phyloP scores from a whole-genome alignment of 1,140 invertebrate genomes.

The Hylaeus anthracinus region DNA sequence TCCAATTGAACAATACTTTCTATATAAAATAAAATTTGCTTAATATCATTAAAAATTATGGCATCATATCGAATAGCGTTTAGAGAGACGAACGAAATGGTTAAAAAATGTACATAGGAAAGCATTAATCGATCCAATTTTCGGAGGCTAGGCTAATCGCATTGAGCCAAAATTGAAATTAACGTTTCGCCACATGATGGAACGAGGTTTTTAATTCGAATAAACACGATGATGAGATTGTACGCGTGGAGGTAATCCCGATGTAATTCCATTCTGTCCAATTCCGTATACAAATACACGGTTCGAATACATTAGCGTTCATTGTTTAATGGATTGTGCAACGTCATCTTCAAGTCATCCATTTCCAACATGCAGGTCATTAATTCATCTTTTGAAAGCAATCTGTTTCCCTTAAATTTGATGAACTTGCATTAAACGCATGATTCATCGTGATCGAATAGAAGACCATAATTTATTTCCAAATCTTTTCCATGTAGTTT shows the following conservation, averaged over 20 bases:
- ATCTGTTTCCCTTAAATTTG: neutral
- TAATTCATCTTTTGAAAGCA: neutral
- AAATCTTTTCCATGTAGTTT: no score
- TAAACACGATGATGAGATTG: neutral
- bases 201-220: neutral
- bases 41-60: no score
- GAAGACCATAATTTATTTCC: no score
- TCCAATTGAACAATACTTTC: no score
- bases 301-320: neutral
- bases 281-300: neutral
- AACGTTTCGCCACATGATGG: neutral
- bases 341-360: neutral
- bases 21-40: no score
- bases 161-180: neutral
- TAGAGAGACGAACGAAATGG: no score
- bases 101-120: no score
- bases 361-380: neutral
- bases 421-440: neutral
- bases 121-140: neutral
- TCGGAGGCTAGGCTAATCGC: neutral
- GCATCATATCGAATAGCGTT: no score
- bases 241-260: neutral
- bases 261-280: conserved; percentile 16
- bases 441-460: neutral
- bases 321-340: neutral